Evolutionary conservation across 30 jellyfish, hydroid and myxozoan species (phyloP).

Genomic region (Pseudorhiza aurosa): DNA sequence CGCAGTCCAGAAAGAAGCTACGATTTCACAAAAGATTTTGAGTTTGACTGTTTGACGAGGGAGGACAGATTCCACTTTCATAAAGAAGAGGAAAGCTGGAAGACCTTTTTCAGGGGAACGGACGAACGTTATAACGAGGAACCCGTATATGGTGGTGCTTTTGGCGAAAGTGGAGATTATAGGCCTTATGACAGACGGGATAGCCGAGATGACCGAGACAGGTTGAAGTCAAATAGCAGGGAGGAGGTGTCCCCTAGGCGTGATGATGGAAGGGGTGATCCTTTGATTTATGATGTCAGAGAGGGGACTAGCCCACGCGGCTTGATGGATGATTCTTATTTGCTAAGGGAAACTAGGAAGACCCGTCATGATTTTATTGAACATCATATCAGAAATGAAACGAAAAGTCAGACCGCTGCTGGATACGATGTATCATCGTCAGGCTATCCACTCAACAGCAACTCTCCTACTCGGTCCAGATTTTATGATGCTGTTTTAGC

Average conservation of each 20-base stretch:
- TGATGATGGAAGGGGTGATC: neutral
- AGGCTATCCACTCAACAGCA: neutral
- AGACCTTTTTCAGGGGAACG: neutral
- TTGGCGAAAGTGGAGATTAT: neutral
- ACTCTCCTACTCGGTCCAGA: too few species aligned
- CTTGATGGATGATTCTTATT: neutral
- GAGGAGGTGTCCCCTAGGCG: too few species aligned
- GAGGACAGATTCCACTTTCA: neutral
- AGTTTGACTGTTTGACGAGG: too few species aligned
- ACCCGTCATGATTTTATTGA: slow-evolving; percentile 6
- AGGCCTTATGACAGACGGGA: too few species aligned
- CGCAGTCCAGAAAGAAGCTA: too few species aligned
- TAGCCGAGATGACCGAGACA: too few species aligned
- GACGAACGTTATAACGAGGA: neutral
- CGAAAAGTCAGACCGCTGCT: neutral
- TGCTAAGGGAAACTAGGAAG: neutral
- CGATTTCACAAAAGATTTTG: too few species aligned
- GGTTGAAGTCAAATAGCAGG: too few species aligned
- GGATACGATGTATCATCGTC: neutral
- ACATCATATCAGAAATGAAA: neutral
- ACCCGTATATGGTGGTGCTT: neutral
- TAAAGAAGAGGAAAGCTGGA: neutral
- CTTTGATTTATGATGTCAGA: neutral
- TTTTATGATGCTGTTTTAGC: too few species aligned
- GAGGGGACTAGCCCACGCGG: neutral